phyloP scores from a whole-genome alignment of 2,797 vertebrate genomes.

The Geotrypetes seraphini region DNA sequence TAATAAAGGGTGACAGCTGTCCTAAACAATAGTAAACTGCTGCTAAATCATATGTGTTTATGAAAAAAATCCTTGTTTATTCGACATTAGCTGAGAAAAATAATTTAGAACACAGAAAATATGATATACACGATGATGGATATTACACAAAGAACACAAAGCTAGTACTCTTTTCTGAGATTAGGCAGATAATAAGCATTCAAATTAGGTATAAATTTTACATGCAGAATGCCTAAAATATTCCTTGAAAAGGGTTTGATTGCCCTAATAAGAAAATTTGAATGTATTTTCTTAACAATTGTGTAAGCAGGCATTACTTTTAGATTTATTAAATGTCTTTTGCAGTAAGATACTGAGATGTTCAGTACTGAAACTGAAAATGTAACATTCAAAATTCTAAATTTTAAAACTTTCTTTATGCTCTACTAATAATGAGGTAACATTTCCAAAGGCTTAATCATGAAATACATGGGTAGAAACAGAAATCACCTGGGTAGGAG shows the following conservation, averaged over 20 bases:
- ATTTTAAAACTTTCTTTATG: too few species aligned
- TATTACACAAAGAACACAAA: conserved; percentile 84
- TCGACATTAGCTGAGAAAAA: conserved; percentile 44
- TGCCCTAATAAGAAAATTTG: conserved; percentile 89
- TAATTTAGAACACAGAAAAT: conserved; percentile 58
- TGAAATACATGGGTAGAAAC: too few species aligned
- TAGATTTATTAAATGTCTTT: conserved; percentile 37
- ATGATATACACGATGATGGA: conserved; percentile 73
- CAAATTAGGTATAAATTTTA: conserved; percentile 99
- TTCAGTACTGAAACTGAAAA: too few species aligned
- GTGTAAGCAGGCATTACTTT: conserved; percentile 41
- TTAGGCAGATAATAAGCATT: conserved; percentile 96
- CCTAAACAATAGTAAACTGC: conserved; percentile 63
- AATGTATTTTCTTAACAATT: conserved; percentile 63
- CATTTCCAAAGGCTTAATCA: too few species aligned
- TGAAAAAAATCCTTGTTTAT: conserved; percentile 61
- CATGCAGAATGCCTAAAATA: conserved; percentile 97
- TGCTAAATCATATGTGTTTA: conserved; percentile 64
- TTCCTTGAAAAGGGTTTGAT: conserved; percentile 94
- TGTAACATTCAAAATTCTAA: too few species aligned
- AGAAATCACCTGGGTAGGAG: too few species aligned
- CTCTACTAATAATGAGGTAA: too few species aligned
- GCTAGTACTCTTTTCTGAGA: conserved; percentile 78
- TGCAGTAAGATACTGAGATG: conserved; percentile 22
- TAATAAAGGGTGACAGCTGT: conserved; percentile 50